Percentiles rank a stretch among this genome's conserved stretches.
Conservation (phyloP, 2,888 invertebrate species). For the Ennomos erosarius region DNA sequence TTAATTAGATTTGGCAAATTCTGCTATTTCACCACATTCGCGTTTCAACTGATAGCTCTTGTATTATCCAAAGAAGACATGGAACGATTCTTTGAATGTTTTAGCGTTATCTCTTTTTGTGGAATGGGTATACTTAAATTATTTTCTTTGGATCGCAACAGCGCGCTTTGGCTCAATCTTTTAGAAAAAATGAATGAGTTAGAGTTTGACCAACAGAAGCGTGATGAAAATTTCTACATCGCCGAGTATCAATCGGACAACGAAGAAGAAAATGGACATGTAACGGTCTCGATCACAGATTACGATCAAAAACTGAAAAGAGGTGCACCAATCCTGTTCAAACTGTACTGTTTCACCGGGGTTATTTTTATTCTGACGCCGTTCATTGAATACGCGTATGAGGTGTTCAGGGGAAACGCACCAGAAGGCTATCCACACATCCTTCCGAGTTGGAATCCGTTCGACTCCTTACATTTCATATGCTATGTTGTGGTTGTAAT, state of each 20-base stretch:
- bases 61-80: constrained; percentile 51
- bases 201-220: constrained; percentile 52
- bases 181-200: constrained; percentile 49
- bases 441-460: constrained; percentile 63
- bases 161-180: constrained; percentile 54
- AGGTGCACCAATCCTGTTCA: constrained; percentile 49
- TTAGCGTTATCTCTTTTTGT: constrained; percentile 66
- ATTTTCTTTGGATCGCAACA: constrained; percentile 48
- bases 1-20: constrained; percentile 46
- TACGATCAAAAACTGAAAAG: constrained; percentile 56
- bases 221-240: constrained; percentile 32
- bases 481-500: constrained; percentile 55
- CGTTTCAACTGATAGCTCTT: constrained; percentile 55
- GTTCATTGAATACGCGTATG: constrained; percentile 58
- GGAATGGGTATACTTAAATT: constrained; percentile 66
- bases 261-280: constrained; percentile 34
- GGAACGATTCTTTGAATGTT: constrained; percentile 61
- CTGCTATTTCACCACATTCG: constrained; percentile 50
- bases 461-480: constrained; percentile 47
- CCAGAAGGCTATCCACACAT: constrained; percentile 58
- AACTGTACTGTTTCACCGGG: constrained; percentile 58
- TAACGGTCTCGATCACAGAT: constrained; percentile 34
- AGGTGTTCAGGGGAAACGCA: constrained; percentile 37
- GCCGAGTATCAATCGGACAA: constrained; percentile 49
- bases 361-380: constrained; percentile 62